These are phyloP conservation scores for Muscicapa adusta DNA, from an alignment of 2,113 vertebrate genomes.

Conservation along the genomic window DNA sequence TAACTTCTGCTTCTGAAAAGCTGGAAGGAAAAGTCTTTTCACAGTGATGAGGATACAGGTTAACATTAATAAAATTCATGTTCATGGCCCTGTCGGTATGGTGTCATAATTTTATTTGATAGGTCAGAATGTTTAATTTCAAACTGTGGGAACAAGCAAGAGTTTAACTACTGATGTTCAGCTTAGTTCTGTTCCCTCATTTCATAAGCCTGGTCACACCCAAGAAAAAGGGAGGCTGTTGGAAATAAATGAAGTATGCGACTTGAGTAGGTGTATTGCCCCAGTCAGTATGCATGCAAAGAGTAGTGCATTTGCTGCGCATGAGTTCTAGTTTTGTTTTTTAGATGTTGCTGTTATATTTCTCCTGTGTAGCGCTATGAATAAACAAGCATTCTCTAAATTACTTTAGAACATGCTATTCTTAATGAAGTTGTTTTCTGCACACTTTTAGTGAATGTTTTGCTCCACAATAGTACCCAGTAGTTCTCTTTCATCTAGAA, in stretches of 20 bases:
- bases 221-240: neutral
- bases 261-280: neutral
- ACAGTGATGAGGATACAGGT: neutral
- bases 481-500: neutral
- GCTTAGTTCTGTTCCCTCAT: neutral
- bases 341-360: neutral
- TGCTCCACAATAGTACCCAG: accelerated
- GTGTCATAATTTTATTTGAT: neutral
- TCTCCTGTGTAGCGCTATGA: neutral
- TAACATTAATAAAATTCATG: conserved; percentile 15
- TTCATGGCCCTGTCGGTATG: neutral
- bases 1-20: neutral
- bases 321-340: neutral
- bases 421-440: neutral
- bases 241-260: neutral
- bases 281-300: neutral
- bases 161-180: neutral
- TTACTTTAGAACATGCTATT: neutral
- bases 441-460: neutral
- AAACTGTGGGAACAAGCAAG: neutral
- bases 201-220: neutral
- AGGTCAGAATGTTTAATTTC: conserved; percentile 7
- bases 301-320: neutral
- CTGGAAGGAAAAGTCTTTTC: neutral
- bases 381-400: neutral